These are phyloP conservation scores for Luehdorfia chinensis DNA, from an alignment of 1,140 invertebrate species.

Conservation along the genomic window DNA sequence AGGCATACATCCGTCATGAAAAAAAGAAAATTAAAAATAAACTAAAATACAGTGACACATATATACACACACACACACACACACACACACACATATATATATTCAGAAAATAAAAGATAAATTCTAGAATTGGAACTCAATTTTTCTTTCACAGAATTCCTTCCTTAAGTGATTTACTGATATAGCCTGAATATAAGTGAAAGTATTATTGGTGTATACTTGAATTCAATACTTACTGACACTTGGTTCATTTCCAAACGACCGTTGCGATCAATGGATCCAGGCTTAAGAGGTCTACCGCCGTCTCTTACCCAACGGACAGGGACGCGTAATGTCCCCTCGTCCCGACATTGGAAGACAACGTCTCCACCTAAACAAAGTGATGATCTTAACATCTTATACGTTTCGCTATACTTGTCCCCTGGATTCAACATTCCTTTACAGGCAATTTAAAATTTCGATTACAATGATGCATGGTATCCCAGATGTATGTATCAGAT, in stretches of 20 bases:
- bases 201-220: no score
- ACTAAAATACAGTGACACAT: no score
- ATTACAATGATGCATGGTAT: neutral
- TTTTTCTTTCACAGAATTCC: no score
- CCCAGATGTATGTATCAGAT: neutral
- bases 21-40: no score
- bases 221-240: slow-evolving; percentile 76
- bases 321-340: slow-evolving; percentile 84
- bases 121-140: no score
- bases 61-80: no score
- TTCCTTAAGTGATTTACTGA: no score
- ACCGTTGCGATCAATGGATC: slow-evolving; percentile 84
- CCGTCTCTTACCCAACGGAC: slow-evolving; percentile 87
- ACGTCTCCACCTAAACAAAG: slow-evolving; percentile 86
- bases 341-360: slow-evolving; percentile 94
- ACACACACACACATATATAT: no score
- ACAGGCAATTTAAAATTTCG: neutral
- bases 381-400: neutral
- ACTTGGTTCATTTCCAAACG: slow-evolving; percentile 92
- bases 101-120: no score
- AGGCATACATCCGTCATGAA: no score
- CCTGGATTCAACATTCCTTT: neutral
- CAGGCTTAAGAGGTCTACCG: slow-evolving; percentile 83
- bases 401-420: neutral
- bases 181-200: no score